Evolutionary conservation across 1,140 invertebrate species (phyloP), one percentile per base, ranked within the genome.

Genomic region (Drosophila bocki): DNA sequence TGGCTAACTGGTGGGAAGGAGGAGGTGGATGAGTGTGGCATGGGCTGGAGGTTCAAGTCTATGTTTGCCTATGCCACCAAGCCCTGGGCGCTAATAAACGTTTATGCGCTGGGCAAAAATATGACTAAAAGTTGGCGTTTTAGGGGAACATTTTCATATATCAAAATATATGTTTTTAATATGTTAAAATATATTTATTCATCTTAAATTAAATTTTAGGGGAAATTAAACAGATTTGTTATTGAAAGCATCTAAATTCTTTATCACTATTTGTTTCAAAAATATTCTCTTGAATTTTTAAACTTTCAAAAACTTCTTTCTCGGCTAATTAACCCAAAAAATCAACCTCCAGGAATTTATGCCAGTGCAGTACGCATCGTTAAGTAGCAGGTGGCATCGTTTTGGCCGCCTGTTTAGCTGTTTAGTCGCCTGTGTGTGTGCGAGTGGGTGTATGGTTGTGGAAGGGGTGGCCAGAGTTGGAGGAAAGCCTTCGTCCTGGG

Each of bases 301-400:
- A 35, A 3, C 17, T 53, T 19, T 0, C 3, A 54, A 6, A 13
- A 8, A 19, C 17, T 7, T n/a, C 13, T 11, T 11, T n/a, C 53
- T 3, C 2, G 8, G 35, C 53, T 39, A 56, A 56, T 56, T 56
- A 56, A 56, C 53, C 2, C 13, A 13, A 15, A 11, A 9, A 54
- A 15, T 1, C 17, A 8, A 19, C 3, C 32, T 45, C 2, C 7
- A 35, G 37, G 32, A 32, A 39, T 72, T 80, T 69, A 5, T 47
- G n/a, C 5, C 80, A 84, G 84, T 87, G 80, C 50, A 77, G 13
- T 47, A 62, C 60, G 67, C 67, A 80, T 60, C 48, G 60, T 71
- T 65, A 87, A 78, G 80, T 82, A 82, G 80, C 84, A 90, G 84
- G 67, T 88, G 83, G 72, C 68, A 68, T 61, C 75, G 50, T 78